Conservation (phyloP, 2,888 invertebrate species). For the Phyllotreta cruciferae region DNA sequence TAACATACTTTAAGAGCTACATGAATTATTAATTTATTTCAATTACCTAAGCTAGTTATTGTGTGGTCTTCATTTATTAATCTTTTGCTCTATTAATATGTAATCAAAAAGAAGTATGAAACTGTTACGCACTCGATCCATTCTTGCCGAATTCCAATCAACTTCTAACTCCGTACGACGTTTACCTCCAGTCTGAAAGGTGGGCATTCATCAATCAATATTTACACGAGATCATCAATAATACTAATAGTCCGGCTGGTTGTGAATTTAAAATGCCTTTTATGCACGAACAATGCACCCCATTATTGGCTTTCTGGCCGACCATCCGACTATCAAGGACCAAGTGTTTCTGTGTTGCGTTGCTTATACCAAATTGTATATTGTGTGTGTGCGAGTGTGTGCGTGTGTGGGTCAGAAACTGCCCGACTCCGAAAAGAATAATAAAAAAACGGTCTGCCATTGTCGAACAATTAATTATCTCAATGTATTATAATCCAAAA, state of each 20-base stretch:
- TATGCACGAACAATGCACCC: conserved; percentile 58
- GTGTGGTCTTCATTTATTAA: no score
- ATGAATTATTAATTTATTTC: no score
- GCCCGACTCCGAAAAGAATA: conserved; percentile 31
- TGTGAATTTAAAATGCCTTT: conserved; percentile 59
- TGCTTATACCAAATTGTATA: no score
- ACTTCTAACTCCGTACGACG: not conserved
- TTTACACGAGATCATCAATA: conserved; percentile 58
- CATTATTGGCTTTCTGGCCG: conserved; percentile 50
- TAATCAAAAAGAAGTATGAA: no score
- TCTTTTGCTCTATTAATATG: no score
- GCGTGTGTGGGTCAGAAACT: conserved; percentile 46
- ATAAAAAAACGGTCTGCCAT: conserved; percentile 46
- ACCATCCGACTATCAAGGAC: conserved; percentile 7
- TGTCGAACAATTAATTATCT: conserved; percentile 52
- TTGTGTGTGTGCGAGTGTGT: not conserved
- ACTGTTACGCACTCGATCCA: no score
- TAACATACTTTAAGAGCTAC: no score
- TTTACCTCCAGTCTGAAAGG: conserved; percentile 6
- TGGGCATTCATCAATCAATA: conserved; percentile 58
- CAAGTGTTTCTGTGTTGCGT: not conserved
- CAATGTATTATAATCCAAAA: conserved; percentile 51
- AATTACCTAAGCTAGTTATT: no score
- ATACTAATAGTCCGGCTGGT: conserved; percentile 57
- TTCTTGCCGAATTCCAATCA: no score